phyloP scores from a whole-genome alignment of 2,797 vertebrate genomes.

The Gallinago stenura region DNA sequence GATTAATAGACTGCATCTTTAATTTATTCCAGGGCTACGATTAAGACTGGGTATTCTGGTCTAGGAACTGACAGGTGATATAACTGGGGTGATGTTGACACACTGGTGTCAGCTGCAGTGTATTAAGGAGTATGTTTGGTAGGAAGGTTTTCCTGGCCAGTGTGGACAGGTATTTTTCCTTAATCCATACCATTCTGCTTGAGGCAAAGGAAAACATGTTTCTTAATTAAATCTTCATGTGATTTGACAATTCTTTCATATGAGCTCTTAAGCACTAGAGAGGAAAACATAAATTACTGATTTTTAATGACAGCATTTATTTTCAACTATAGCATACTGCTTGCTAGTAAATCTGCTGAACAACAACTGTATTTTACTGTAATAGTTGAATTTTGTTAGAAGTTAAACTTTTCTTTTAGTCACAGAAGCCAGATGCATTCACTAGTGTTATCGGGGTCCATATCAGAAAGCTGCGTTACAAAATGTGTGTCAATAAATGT shows the following conservation, averaged over 20 bases:
- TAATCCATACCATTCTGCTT: neutral
- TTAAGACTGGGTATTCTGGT: neutral
- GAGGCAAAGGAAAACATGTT: conserved; percentile 14
- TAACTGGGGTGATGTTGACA: neutral
- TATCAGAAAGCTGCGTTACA: neutral
- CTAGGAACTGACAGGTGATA: neutral
- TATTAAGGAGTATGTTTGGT: neutral
- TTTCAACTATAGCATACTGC: neutral
- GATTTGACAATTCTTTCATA: neutral
- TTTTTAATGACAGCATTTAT: neutral
- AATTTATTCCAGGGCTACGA: neutral
- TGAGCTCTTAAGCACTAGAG: neutral
- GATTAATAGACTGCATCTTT: neutral
- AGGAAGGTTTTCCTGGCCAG: neutral
- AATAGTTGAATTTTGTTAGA: neutral
- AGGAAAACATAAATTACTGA: neutral
- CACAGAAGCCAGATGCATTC: neutral
- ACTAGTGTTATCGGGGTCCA: neutral
- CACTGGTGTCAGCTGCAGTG: neutral
- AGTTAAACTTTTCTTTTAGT: neutral
- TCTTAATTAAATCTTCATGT: conserved; percentile 17
- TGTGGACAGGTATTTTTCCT: neutral
- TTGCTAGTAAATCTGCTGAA: neutral
- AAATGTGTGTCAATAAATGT: neutral
- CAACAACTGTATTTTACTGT: neutral